Percentiles rank a stretch among this genome's conserved stretches.
Conservation (phyloP, 2,113 vertebrate genomes). For the Dendrocopos noguchii region DNA sequence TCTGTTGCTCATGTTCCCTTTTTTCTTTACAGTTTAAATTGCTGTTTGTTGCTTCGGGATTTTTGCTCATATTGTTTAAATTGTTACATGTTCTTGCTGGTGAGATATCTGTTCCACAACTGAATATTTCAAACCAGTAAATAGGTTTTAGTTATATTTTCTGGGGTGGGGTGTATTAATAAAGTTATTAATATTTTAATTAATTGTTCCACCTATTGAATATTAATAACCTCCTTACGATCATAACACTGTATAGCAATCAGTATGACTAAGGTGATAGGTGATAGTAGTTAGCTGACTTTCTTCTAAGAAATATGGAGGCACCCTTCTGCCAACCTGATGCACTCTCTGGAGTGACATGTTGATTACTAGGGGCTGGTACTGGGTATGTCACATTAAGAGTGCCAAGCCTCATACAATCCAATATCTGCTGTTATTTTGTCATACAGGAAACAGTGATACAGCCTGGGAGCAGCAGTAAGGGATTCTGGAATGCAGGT, state of each 20-base stretch:
- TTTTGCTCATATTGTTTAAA: too few relatives aligned
- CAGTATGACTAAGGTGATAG: neutral
- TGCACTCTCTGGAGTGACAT: neutral
- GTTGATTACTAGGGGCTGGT: neutral
- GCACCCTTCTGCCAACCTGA: neutral
- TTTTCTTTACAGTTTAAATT: too few relatives aligned
- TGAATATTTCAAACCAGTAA: too few relatives aligned
- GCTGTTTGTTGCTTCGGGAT: too few relatives aligned
- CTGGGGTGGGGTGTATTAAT: too few relatives aligned
- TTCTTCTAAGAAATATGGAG: neutral
- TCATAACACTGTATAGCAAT: neutral
- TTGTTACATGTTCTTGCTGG: too few relatives aligned
- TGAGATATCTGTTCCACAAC: too few relatives aligned
- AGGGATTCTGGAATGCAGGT: neutral
- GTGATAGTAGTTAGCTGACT: neutral
- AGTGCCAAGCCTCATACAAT: accelerated
- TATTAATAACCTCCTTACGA: too few relatives aligned
- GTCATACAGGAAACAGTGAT: neutral
- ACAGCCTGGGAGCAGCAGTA: neutral
- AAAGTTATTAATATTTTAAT: too few relatives aligned
- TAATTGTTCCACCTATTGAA: too few relatives aligned
- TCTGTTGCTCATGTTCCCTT: too few relatives aligned
- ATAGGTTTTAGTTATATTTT: too few relatives aligned
- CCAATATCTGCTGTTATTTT: neutral
- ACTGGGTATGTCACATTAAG: neutral